Evolutionary conservation across 2,888 invertebrate species (phyloP), one percentile per base, ranked within the genome.

Genomic region (Tachina grossa): DNA sequence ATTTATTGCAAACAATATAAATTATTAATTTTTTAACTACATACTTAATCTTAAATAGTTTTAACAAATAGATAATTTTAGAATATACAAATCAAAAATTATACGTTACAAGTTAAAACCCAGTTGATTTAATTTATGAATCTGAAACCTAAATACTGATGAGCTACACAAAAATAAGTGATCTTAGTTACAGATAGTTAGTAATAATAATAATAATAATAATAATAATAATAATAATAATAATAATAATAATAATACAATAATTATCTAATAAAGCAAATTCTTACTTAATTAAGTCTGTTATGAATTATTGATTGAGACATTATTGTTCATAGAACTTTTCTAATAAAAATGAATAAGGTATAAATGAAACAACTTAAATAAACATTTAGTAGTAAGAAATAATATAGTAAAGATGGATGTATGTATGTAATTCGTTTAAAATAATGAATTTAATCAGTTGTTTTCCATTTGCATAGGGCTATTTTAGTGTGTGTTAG

Each of bases 1-100:
- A 74, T 81, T 77, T 86, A 72, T 83, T 85, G 85, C 79, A 85
- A 85, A 85, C 83, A 79, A 85, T 83, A 82, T 51, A 85, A 84
- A 78, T 86, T 66, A 77, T 83, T 83, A 77, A 59, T 75, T 79
- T 45, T 81, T 82, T 84, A 86, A 81, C 86, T 81, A 86, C 80
- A 39, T 72, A 85, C 68, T 71, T 79, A 82, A 79, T n/a, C 55
- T 59, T 59, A 74, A 72, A 71, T 76, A 72, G 66, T 16, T 84
- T 57, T 72, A 81, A 85, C 74, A 79, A 85, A 83, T 31, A 31
- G 2, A 31, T 75, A 65, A 59, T 79, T 83, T 53, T 31, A 61
- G 10, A 65, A 65, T n/a, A 13, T 10, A 49, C 11, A n/a, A 16
- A 45, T 51, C 4, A 45, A 16, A 63, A 71, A 69, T 19, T 16